Conservation (phyloP, 2,113 vertebrate species). For the Pantherophis guttatus region DNA sequence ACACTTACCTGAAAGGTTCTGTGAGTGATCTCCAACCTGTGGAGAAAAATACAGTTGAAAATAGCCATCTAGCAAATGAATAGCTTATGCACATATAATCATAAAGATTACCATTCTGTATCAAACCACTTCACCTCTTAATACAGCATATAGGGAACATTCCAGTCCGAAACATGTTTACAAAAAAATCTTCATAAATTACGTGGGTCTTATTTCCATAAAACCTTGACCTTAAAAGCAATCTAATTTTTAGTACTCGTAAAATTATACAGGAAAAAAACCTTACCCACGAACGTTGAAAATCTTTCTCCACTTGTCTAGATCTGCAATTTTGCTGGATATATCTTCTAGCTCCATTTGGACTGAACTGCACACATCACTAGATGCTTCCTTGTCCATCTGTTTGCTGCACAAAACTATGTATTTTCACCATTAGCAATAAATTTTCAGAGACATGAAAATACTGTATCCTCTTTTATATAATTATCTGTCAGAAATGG, state of each 20-base stretch:
- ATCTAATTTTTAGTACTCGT: neutral
- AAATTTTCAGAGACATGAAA: neutral
- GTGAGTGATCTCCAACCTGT: conserved; percentile 69
- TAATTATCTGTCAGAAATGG: neutral
- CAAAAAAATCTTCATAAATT: neutral
- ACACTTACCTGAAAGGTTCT: conserved; percentile 57
- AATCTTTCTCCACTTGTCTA: conserved; percentile 78
- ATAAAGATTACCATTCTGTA: neutral
- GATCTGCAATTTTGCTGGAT: conserved; percentile 63
- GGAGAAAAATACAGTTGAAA: conserved; percentile 50
- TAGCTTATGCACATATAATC: neutral
- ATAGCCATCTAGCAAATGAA: neutral
- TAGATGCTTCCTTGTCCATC: conserved; percentile 47
- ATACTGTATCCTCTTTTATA: neutral
- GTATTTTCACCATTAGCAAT: neutral
- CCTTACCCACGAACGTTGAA: conserved; percentile 71
- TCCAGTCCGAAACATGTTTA: neutral
- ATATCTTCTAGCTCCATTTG: conserved; percentile 67
- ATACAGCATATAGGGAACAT: neutral
- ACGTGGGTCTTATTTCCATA: neutral
- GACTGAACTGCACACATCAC: neutral
- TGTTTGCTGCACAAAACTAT: neutral
- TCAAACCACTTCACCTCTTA: neutral
- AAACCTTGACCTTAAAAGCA: neutral
- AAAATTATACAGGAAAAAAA: neutral